Percentiles rank a stretch among this genome's conserved stretches.
Evolutionary conservation across 64 coral and sea anemone species (phyloP).

Genomic region (Stylophora pistillata): DNA sequence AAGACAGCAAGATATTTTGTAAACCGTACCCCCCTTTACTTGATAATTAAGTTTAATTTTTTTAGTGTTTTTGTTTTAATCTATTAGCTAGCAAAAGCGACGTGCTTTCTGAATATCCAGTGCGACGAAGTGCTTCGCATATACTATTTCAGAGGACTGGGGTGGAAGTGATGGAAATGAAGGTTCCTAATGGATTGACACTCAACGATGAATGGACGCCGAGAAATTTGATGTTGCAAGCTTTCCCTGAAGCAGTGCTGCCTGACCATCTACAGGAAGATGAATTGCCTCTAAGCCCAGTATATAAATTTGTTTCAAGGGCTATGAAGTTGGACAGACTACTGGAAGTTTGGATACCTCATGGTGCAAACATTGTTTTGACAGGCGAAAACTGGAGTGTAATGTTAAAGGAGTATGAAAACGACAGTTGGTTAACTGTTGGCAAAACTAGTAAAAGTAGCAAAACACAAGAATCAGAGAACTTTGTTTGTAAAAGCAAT

Average conservation of each 20-base stretch:
- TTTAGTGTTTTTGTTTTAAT: background rate
- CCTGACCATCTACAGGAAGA: background rate
- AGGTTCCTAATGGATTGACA: background rate
- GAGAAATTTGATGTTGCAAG: background rate
- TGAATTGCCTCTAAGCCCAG: conserved; percentile 35
- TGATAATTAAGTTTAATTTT: no score
- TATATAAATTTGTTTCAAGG: background rate
- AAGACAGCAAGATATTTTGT: background rate
- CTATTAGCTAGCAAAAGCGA: background rate
- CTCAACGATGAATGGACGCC: background rate
- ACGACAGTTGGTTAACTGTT: background rate
- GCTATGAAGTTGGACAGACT: background rate
- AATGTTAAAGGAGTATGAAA: background rate
- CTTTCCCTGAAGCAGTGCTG: background rate
- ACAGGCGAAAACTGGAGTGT: conserved; percentile 18
- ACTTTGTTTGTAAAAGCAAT: conserved; percentile 15
- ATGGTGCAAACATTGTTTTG: conserved; percentile 13
- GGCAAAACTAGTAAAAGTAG: background rate
- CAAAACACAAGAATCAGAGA: background rate
- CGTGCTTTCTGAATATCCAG: background rate
- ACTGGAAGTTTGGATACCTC: conserved; percentile 18
- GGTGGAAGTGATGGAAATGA: background rate
- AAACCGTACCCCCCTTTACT: background rate
- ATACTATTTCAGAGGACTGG: conserved; percentile 7
- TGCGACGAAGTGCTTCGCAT: background rate